Evolutionary conservation across 2,797 vertebrate genomes (phyloP), one percentile per base, ranked within the genome.

Genomic region (Ctenochaetus hawaiiensis): DNA sequence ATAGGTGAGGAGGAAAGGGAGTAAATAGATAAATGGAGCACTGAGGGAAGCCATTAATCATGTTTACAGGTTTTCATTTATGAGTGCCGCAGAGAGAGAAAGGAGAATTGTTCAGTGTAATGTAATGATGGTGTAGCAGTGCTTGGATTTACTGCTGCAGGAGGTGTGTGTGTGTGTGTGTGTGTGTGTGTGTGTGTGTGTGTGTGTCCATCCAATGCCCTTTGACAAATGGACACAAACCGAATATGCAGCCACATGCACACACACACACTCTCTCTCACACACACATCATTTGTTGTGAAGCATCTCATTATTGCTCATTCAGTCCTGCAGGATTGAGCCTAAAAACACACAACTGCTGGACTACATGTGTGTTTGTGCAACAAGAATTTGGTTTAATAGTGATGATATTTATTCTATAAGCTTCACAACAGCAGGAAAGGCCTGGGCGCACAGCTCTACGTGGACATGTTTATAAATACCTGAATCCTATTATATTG

Each of bases 11-110:
- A 52, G 14, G 26, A 9, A 13, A 48, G 61, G 52, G 39, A 81
- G 58, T 53, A 66, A 75, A 83, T 43, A 68, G 57, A 90, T 58
- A 75, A 90, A 81, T 73, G 70, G 62, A 67, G 59, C 69, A 18
- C 39, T 20, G 60, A 78, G 59, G 10, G 44, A 65, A 83, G 61
- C 41, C 39, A 82, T 85, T 63, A 82, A 52, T 91, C 67, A 62
- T 67, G 52, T 87, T 90, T 81, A 70, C 79, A 74, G 72, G 81
- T 81, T 72, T 30, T 30, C 26, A 30, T 30, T 30, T 30, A 30
- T 63, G 57, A 74, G 22, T 16, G 49, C 14, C 10, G 44, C 34
- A 60, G 20, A 64, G 70, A 30, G 26, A 30, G 26, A 30, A 66
- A 6, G 52, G 39, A 41, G 41, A 67, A 71, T 16, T 39, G 56